Evolutionary conservation across 2,888 invertebrate genomes (phyloP).

Genomic region (Netelia inedita): DNA sequence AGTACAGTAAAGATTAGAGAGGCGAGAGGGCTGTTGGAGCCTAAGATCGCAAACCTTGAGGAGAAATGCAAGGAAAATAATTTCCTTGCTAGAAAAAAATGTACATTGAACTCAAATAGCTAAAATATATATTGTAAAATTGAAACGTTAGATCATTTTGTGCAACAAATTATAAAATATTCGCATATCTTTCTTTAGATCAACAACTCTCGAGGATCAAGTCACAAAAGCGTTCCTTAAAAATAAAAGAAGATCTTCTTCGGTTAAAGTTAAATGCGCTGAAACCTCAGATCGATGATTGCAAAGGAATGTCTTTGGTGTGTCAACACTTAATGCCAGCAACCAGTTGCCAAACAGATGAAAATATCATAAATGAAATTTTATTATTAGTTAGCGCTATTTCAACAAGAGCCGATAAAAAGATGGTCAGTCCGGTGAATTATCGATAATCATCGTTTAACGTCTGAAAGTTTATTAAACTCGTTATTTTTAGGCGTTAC

Average conservation of each 20-base stretch:
- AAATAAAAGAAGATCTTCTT: slow-evolving; percentile 75
- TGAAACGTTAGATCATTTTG: slow-evolving; percentile 13
- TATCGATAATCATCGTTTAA: not conserved
- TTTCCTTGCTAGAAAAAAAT: slow-evolving; percentile 76
- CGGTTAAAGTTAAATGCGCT: slow-evolving; percentile 76
- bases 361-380: slow-evolving; percentile 74
- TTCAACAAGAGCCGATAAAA: slow-evolving; percentile 76
- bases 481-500: slow-evolving; percentile 74
- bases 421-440: slow-evolving; percentile 72
- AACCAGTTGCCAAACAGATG: slow-evolving; percentile 74
- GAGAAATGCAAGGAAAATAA: slow-evolving; percentile 75
- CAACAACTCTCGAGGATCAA: slow-evolving; percentile 74
- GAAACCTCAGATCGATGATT: slow-evolving; percentile 75
- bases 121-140: not conserved
- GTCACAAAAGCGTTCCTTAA: slow-evolving; percentile 65
- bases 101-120: slow-evolving; percentile 68
- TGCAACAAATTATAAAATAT: slow-evolving; percentile 22
- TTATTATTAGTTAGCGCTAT: slow-evolving; percentile 76
- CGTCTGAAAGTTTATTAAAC: not conserved
- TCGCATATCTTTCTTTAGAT: slow-evolving; percentile 66
- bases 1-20: slow-evolving; percentile 34
- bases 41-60: slow-evolving; percentile 73
- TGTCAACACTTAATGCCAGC: slow-evolving; percentile 79
- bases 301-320: slow-evolving; percentile 77
- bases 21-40: slow-evolving; percentile 48